Conservation (phyloP, 2,797 vertebrate genomes). For the Tragopan temminckii region DNA sequence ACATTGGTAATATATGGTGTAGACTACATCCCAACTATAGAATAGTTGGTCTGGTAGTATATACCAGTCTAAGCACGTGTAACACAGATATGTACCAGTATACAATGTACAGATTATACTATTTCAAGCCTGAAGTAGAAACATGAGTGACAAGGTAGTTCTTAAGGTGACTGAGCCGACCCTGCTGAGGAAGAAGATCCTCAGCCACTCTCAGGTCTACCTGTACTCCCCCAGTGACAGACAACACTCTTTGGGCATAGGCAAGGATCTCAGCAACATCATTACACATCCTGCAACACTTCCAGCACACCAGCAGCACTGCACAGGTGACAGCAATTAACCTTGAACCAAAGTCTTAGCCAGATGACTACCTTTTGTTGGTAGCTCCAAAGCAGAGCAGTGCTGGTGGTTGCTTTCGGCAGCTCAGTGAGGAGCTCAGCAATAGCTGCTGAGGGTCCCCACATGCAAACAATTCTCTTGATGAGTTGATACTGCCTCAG, state of each 20-base stretch:
- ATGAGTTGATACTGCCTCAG: rapidly evolving
- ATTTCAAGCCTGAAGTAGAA: neutral
- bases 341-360: rapidly evolving
- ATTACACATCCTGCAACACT: rapidly evolving
- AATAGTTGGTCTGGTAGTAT: neutral
- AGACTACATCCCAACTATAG: neutral
- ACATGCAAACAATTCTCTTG: rapidly evolving
- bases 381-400: neutral
- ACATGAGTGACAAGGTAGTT: neutral
- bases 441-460: neutral
- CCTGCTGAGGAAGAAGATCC: neutral
- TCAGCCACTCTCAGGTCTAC: neutral
- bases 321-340: neutral
- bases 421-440: neutral
- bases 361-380: neutral
- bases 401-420: neutral
- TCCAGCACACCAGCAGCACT: neutral
- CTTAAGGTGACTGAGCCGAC: neutral
- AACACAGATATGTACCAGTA: neutral
- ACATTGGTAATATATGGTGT: neutral
- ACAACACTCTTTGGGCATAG: neutral
- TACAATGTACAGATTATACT: neutral
- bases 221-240: rapidly evolving
- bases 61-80: neutral
- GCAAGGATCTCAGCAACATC: neutral